These are phyloP conservation scores for Pangasius mekongensis DNA, from an alignment of 2,797 vertebrate genomes.

Conservation along the genomic window DNA sequence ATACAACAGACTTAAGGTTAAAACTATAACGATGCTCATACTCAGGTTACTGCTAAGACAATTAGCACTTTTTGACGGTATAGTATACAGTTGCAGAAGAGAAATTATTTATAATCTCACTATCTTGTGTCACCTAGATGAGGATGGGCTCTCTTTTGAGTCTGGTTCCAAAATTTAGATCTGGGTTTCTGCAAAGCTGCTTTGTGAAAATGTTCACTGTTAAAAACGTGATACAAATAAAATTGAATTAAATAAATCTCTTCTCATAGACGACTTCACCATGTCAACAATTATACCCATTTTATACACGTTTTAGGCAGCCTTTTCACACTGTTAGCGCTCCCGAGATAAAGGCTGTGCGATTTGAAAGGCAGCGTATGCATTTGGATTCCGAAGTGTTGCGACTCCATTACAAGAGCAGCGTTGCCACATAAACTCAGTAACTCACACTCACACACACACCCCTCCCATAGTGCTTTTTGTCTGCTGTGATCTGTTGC, in stretches of 20 bases:
- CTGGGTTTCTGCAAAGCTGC: no score
- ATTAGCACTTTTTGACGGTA: not conserved
- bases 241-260: not conserved
- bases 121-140: not conserved
- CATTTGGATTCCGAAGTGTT: not conserved
- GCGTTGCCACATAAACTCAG: not conserved
- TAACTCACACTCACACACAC: not conserved
- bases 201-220: no score
- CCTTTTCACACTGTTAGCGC: not conserved
- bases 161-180: no score
- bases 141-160: not conserved
- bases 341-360: no score
- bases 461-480: not conserved
- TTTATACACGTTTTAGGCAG: not conserved
- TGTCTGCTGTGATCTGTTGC: slow-evolving; percentile 29
- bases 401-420: not conserved
- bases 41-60: not conserved
- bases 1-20: not conserved
- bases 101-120: not conserved
- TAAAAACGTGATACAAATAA: not conserved
- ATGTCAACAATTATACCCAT: not conserved
- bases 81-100: not conserved
- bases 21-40: not conserved
- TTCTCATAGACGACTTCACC: not conserved
- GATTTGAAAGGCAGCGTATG: not conserved